phyloP scores from a whole-genome alignment of 2,888 invertebrate species.

The Arrhopalites spinosus region DNA sequence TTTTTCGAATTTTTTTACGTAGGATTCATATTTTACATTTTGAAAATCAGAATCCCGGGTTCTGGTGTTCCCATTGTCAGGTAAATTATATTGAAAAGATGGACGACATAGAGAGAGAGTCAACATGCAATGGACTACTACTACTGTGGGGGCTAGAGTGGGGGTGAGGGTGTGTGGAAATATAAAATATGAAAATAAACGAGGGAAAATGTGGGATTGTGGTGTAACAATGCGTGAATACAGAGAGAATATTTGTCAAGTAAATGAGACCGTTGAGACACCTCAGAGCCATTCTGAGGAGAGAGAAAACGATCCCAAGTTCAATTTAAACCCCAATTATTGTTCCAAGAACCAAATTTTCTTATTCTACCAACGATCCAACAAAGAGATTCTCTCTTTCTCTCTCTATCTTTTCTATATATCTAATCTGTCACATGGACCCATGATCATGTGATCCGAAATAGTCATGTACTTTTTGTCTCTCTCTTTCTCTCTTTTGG shows the following conservation, averaged over 20 bases:
- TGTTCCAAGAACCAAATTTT: constrained; percentile 20
- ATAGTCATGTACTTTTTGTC: too few relatives aligned
- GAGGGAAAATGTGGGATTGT: not conserved
- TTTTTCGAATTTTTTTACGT: too few relatives aligned
- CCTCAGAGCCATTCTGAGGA: not conserved
- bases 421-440: too few relatives aligned
- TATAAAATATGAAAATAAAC: constrained; percentile 30
- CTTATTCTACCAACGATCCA: not conserved
- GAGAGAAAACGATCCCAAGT: not conserved
- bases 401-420: too few relatives aligned
- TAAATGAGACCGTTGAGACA: not conserved
- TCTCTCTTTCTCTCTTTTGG: too few relatives aligned
- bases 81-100: too few relatives aligned
- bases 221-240: constrained; percentile 28
- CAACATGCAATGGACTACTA: not conserved
- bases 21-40: too few relatives aligned
- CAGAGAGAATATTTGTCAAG: constrained; percentile 32
- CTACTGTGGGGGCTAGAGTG: not conserved
- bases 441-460: too few relatives aligned
- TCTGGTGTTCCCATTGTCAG: too few relatives aligned
- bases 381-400: constrained; percentile 4
- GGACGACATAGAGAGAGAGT: not conserved
- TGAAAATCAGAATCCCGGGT: too few relatives aligned
- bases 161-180: constrained; percentile 4
- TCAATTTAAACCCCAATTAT: constrained; percentile 20